A percentile compares a stretch with the other conserved stretches of the same genome.
Evolutionary conservation across 2,797 vertebrate species (phyloP).

Genomic region (Sternarchorhynchus goeldii): DNA sequence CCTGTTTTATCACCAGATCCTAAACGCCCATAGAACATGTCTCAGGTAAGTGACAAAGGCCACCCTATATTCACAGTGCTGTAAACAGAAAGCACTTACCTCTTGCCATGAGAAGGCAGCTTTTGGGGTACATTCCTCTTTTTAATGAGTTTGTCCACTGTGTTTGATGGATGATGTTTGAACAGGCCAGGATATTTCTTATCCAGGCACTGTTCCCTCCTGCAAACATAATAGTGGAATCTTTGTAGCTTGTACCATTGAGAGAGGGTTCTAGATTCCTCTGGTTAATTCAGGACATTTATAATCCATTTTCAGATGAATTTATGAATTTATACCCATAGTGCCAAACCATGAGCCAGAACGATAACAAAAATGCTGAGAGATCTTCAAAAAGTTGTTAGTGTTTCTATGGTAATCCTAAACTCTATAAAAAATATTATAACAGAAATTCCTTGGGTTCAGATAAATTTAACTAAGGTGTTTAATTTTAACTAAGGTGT

Average conservation of each 20-base stretch:
- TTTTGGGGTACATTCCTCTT: conserved; percentile 93
- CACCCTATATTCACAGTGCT: background rate
- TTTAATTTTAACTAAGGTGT: too few species aligned
- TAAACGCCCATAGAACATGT: background rate
- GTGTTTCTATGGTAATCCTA: background rate
- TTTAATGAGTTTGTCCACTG: conserved; percentile 95
- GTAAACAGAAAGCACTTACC: conserved; percentile 67
- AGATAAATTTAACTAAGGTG: too few species aligned
- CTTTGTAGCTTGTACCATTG: background rate
- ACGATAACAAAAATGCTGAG: background rate
- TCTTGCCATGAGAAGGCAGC: conserved; percentile 87
- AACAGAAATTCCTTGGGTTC: too few species aligned
- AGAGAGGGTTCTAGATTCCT: too few species aligned
- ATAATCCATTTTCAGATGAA: too few species aligned
- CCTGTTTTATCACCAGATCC: too few species aligned
- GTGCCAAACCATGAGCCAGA: background rate
- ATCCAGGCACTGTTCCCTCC: conserved; percentile 93
- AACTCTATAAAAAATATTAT: too few species aligned
- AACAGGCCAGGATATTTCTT: conserved; percentile 91
- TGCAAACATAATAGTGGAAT: conserved; percentile 59
- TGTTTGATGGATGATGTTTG: conserved; percentile 88
- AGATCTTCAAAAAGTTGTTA: background rate
- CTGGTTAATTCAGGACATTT: too few species aligned
- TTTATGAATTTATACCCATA: background rate
- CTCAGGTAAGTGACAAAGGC: background rate